Base-by-base conservation (phyloP, 2,113 vertebrate genomes). In the Mobula hypostoma region DNA sequence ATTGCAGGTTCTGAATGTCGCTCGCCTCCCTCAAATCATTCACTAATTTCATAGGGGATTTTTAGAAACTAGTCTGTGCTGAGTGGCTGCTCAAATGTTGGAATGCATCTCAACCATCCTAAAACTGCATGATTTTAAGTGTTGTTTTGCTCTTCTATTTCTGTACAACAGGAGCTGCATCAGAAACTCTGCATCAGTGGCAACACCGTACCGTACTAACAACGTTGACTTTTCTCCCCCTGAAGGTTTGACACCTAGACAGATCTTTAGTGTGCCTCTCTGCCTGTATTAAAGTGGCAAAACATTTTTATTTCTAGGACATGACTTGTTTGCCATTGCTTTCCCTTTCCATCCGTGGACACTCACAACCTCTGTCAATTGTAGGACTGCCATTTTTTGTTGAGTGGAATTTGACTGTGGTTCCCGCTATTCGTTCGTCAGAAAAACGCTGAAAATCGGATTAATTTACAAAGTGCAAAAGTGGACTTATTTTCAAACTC, bases 31-130 rank as follows among this genome's bases (percentile, higher is more conserved):
- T 32, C 85, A 32, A 66, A 32, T 90, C 29, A 68, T 36, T 85
- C 82, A 61, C 82, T 61, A 11, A 19, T 85, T 63, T 88, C 85
- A 32, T 88, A 17, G 29, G 29, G 5, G 19, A 87, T n/a, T 58
- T n/a, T 61, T n/a, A 87, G 83, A 27, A 87, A 66, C 63, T 90
- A n/a, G 29, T 90, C 61, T 90, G 29, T 79, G 77, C 77, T 79
- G 77, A 90, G 15, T 66, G 85, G 58, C 15, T 90, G 85, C 24
- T 27, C 8, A 9, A 85, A 29, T 61, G 61, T 32, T 90, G 29
- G n/a, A 90, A 90, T 90, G n/a, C 66, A 32, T 66, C 58, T 15
- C 27, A 29, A 17, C 58, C 58, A 29, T 48, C 82, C 56, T 85
- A 36, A 66, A 66, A 90, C 63, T 90, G 85, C 85, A 90, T 90